Evolutionary conservation across 2,888 invertebrate genomes (phyloP), one percentile per base, ranked within the genome.

Genomic region (Apotomis capreana): DNA sequence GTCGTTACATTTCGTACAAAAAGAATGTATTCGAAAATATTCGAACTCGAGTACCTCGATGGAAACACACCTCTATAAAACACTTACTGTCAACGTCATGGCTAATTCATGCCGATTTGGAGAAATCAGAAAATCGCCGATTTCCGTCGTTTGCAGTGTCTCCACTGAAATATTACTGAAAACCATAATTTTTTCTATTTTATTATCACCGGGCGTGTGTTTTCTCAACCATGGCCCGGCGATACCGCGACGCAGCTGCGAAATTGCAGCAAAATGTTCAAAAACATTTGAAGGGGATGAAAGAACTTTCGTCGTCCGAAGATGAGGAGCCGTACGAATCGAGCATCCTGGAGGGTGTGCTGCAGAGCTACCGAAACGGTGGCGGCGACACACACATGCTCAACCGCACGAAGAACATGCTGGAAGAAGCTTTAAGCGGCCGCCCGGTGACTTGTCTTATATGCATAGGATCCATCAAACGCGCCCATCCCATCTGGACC

Each of bases 391-490:
- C 84, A 1, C 83, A 86, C n/a, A 80, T 91, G 84, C 80, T 92
- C 4, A 89, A 88, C 68, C 87, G 95, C 79, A 96, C 97, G 4
- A 95, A 95, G 81, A 94, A 95, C 63, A 95, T 96, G 83, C 89
- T 98, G 68, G 96, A 97, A 83, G 97, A 97, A 86, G 94, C 96
- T 0, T 95, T 98, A 78, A 95, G 96, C 80, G 96, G 97, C 26
- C 96, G 97, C 6, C 95, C 96, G 8, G 95, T 96, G 2, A 96
- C 97, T 10, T 99, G 99, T 83, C 94, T 98, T 3, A 97, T 99
- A 81, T 98, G 98, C 81, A 98, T 98, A 83, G 97, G 96, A 3
- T 96, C 96, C 55, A 95, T 98, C 12, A 97, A 96, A 86, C 94
- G 97, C 78, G 94, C 94, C 68, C 96, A 98, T 83, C 89, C 96